Evolutionary conservation across 2,797 vertebrate species (phyloP), one percentile per base, ranked within the genome.

Genomic region (Micrastur ruficollis): DNA sequence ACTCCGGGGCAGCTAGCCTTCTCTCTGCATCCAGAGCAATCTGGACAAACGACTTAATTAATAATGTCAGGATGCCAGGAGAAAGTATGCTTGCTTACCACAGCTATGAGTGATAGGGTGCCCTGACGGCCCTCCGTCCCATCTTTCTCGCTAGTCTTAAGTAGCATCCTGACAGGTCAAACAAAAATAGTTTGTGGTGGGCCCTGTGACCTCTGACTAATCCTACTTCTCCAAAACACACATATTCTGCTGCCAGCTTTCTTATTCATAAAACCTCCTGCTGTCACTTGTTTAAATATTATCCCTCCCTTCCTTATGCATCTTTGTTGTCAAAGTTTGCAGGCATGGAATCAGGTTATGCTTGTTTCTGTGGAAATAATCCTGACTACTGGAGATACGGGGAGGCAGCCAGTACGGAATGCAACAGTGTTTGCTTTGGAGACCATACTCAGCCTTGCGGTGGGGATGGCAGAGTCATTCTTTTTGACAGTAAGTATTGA

Each of bases 381-480:
- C 98, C 98, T 68, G 99, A 99, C 97, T 98, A 98, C 94, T 98
- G 97, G 92, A 98, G 98, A 95, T 99, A 99, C 0, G 98, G 98
- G 50, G 98, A 99, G 96, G 99, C 99, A 16, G 98, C 98, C 58
- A 98, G 98, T 95, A 99, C 98, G 8, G 99, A 99, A 97, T 99
- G 99, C 85, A 99, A 99, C 98, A 99, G 99, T 46, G 99, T 99
- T 96, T 99, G 99, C 97, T 99, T 99, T 55, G 99, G 99, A n/a
- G 99, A 99, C 98, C 99, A 99, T 94, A 99, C 99, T 81, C 99
- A 99, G 98, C 99, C 99, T 68, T 99, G 99, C 11, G 99, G 99
- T 26, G 99, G 99, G 11, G 99, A 99, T 36, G 99, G 99, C 91
- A 99, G 99, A 97, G 98, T 99, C 97, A 99, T 99, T 98, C 98